phyloP scores from a whole-genome alignment of 1,140 invertebrate genomes.

The Papilio helenus region DNA sequence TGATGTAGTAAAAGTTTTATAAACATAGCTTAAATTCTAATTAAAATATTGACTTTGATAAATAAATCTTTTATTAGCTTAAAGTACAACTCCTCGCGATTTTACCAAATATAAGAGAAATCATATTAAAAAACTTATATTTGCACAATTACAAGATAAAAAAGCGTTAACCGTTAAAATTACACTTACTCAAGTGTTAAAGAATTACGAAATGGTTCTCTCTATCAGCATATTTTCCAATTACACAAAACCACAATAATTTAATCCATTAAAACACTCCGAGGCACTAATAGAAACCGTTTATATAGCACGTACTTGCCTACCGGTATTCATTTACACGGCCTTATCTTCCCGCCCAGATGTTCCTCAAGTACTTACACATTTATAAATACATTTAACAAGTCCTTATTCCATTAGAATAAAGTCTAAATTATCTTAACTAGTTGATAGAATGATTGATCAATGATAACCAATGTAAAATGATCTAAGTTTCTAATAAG shows the following conservation, averaged over 20 bases:
- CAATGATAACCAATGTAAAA: conserved; percentile 51
- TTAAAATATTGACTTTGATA: too few relatives aligned
- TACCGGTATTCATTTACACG: conserved; percentile 60
- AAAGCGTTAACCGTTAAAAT: background rate
- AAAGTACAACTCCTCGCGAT: too few relatives aligned
- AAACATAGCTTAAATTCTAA: too few relatives aligned
- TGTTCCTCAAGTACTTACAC: conserved; percentile 45
- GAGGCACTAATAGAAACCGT: conserved; percentile 52
- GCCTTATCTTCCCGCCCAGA: conserved; percentile 65
- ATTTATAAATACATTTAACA: conserved; percentile 37
- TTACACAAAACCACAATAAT: conserved; percentile 15
- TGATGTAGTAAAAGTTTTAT: too few relatives aligned
- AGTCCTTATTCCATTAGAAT: conserved; percentile 39
- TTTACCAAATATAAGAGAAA: too few relatives aligned
- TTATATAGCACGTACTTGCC: conserved; percentile 48
- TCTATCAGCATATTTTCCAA: conserved; percentile 1
- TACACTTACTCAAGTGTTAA: background rate
- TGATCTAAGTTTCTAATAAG: conserved; percentile 46
- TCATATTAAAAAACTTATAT: too few relatives aligned
- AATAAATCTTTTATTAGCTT: too few relatives aligned
- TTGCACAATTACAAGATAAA: too few relatives aligned
- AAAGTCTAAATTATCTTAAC: conserved; percentile 44
- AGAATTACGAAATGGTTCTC: background rate
- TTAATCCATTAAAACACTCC: conserved; percentile 23
- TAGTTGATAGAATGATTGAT: conserved; percentile 42